Evolutionary conservation across 2,888 invertebrate species (phyloP), one percentile per base, ranked within the genome.

Genomic region (Julus scandinavius): DNA sequence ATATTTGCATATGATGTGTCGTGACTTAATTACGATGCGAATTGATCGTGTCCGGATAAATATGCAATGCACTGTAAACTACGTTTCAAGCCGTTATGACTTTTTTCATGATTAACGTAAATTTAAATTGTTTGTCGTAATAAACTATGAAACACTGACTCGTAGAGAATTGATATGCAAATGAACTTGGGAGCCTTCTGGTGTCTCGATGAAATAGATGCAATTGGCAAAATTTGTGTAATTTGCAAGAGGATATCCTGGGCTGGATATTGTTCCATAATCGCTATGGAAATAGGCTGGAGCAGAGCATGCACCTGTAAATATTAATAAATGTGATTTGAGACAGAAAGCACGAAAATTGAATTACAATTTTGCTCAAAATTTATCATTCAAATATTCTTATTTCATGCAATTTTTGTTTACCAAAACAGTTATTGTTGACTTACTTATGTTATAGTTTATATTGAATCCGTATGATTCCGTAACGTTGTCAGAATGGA

Each of bases 251-350:
- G 63, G 63, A 63, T 63, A 63, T 17, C 63, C 63, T n/a, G 63
- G 63, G 63, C 63, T 63, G 63, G 63, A 63, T 63, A 63, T 63
- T 63, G 63, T 63, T n/a, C 63, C 63, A n/a, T 2, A 63, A 17
- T 63, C n/a, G 13, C n/a, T 17, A 63, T 17, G 1, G 63, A 63
- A 6, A n/a, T 63, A 5, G 4, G 17, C 17, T n/a, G 63, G 63
- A 63, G n/a, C n/a, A 2, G 63, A 17, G n/a, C 63, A 63, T 17
- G 63, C 63, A 17, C n/a, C 63, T 63, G 45, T 7, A 45, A 45
- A 45, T 45, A 45, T 45, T 45, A 6, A 45, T 45, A 45, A 45
- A 45, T 45, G 7, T 45, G 7, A 45, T 45, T 45, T 29, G 29
- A 29, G 45, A 45, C 5, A 45, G 7, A 45, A 45, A 7, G 7